Evolutionary conservation across 92 coral and sea anemone genomes (phyloP), one percentile per base, ranked within the genome.

Genomic region (Ricordea florida): DNA sequence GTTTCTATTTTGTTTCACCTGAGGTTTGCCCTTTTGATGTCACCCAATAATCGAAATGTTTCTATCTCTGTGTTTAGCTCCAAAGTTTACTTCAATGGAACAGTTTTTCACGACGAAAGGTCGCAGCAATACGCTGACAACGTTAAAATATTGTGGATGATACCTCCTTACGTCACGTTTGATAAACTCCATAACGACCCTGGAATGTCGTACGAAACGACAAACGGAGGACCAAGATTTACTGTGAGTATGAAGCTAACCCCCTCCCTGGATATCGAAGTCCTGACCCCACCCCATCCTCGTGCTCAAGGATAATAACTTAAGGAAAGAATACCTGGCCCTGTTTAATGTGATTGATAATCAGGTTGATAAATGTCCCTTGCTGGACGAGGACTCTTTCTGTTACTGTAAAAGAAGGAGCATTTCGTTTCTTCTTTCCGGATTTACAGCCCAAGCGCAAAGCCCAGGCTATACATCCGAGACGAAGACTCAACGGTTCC

Each of bases 141-240:
- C 21, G 85, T 94, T 20, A 80, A 88, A 14, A 83, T 88, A 53
- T 62, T 84, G 15, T 86, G 92, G 88, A 94, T 94, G 98, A 52
- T 93, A 3, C 98, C 98, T 10, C 88, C 87, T 6, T 94, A 94
- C 73, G 82, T 89, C 4, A 70, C 42, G 14, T 91, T 52, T 51
- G 6, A 41, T 10, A 1, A 32, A 6, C 61, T 16, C 18, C 61
- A 35, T 20, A n/a, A 26, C 2, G 61, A 58, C 6, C 20, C 42
- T 1, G 69, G 38, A 22, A 3, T 91, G 22, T 14, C 45, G 0
- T 43, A 44, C 47, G 36, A 34, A 20, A 0, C 11, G 2, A 67
- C 50, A 5, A 8, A 57, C 13, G 85, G 62, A 7, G 97, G 89
- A 56, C 93, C 93, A n/a, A 52, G 72, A 61, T 89, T 85, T 61